A percentile compares a stretch with the other conserved stretches of the same genome.
Conservation (phyloP, 1,140 invertebrate genomes). For the Oryctes rhinoceros region DNA sequence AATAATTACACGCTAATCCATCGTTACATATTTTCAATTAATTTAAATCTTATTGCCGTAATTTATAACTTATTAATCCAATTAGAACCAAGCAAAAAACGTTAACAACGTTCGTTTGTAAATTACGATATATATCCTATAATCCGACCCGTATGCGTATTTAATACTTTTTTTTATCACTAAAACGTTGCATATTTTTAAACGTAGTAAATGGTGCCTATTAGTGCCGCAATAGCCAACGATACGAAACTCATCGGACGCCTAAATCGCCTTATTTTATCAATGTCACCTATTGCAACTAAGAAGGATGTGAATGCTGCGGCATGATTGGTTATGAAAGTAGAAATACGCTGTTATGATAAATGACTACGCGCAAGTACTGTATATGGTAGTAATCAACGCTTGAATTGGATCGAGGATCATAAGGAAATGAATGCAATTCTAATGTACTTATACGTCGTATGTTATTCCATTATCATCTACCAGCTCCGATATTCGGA, state of each 20-base stretch:
- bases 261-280: slow-evolving; percentile 9
- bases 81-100: background rate
- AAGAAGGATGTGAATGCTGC: background rate
- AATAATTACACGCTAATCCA: no score
- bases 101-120: background rate
- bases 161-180: background rate
- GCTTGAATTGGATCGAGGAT: background rate
- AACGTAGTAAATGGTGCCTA: background rate
- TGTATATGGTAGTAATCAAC: slow-evolving; percentile 3
- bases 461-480: no score
- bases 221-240: background rate
- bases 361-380: background rate
- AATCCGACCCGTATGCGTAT: background rate
- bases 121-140: background rate
- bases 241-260: background rate
- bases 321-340: background rate
- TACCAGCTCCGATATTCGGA: no score
- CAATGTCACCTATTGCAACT: slow-evolving; percentile 3
- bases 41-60: background rate
- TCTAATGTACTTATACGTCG: no score
- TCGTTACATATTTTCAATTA: no score
- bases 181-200: background rate
- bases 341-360: background rate
- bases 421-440: background rate
- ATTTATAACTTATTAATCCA: background rate